Percentiles rank a stretch among this genome's conserved stretches.
These are phyloP conservation scores for Acromyrmex heyeri DNA, from an alignment of 1,140 invertebrate genomes.

Conservation along the genomic window DNA sequence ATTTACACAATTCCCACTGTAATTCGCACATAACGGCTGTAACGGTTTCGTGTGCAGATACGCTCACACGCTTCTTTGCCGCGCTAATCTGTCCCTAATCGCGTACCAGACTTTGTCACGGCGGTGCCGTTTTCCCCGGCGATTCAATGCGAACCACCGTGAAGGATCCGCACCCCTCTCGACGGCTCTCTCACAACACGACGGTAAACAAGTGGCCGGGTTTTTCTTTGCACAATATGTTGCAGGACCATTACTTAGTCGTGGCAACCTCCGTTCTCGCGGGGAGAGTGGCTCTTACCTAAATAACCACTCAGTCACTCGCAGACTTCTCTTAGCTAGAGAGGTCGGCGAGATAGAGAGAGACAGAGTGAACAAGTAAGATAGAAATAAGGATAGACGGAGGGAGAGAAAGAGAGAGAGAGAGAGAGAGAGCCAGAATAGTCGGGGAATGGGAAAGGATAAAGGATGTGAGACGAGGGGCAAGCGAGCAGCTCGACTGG, in stretches of 20 bases:
- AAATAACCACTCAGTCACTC: slow-evolving; percentile 87
- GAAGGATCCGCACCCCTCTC: slow-evolving; percentile 57
- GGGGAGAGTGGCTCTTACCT: slow-evolving; percentile 86
- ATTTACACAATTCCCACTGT: slow-evolving; percentile 7
- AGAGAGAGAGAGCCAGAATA: slow-evolving; percentile 20
- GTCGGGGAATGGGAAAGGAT: slow-evolving; percentile 38
- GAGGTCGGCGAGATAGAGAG: slow-evolving; percentile 69
- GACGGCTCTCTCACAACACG: slow-evolving; percentile 46
- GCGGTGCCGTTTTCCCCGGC: slow-evolving; percentile 39
- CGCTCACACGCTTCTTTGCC: slow-evolving; percentile 59
- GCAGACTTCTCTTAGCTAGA: slow-evolving; percentile 78
- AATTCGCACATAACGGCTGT: slow-evolving; percentile 13
- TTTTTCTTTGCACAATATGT: slow-evolving; percentile 84
- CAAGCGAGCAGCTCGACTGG: slow-evolving; percentile 32
- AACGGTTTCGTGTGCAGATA: slow-evolving; percentile 35
- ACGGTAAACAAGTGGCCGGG: slow-evolving; percentile 80
- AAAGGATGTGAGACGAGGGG: slow-evolving; percentile 61
- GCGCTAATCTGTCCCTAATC: slow-evolving; percentile 60
- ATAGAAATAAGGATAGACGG: neutral
- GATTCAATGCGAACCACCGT: slow-evolving; percentile 54
- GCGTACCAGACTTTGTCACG: slow-evolving; percentile 57
- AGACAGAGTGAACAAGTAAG: slow-evolving; percentile 23
- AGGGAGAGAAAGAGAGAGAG: slow-evolving; percentile 10
- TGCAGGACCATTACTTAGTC: slow-evolving; percentile 83
- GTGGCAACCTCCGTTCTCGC: slow-evolving; percentile 75